phyloP scores from a whole-genome alignment of 2,113 vertebrate species.

The Oriolus oriolus region DNA sequence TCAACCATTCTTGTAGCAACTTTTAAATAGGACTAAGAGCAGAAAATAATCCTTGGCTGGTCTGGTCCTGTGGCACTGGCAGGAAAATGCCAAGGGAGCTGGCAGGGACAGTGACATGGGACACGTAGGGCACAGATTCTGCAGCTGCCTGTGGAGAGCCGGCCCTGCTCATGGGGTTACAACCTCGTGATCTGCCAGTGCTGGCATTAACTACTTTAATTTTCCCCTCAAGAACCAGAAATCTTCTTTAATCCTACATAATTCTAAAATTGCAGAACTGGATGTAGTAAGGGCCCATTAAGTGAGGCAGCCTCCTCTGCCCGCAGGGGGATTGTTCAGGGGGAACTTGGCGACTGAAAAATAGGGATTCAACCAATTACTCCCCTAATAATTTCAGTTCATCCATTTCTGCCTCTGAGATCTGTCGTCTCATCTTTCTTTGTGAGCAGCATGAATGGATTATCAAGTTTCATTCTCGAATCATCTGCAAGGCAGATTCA shows the following conservation, averaged over 20 bases:
- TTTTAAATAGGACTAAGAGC: background rate
- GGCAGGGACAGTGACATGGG: rapidly evolving
- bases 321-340: background rate
- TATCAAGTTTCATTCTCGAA: background rate
- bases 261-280: background rate
- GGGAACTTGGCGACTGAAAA: background rate
- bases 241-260: background rate
- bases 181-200: background rate
- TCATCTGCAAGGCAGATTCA: background rate
- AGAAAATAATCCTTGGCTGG: background rate
- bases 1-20: background rate
- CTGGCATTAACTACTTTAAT: background rate
- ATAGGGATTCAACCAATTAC: background rate
- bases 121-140: background rate
- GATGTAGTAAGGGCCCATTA: background rate
- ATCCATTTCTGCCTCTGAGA: background rate
- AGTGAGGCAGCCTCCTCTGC: background rate
- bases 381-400: background rate
- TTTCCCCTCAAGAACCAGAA: background rate
- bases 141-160: background rate
- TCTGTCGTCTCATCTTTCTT: background rate
- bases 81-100: background rate
- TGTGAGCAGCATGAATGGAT: background rate
- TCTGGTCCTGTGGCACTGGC: background rate
- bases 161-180: background rate